Base-by-base conservation (phyloP, 2,888 invertebrate genomes). In the Orthonychiurus folsomi region DNA sequence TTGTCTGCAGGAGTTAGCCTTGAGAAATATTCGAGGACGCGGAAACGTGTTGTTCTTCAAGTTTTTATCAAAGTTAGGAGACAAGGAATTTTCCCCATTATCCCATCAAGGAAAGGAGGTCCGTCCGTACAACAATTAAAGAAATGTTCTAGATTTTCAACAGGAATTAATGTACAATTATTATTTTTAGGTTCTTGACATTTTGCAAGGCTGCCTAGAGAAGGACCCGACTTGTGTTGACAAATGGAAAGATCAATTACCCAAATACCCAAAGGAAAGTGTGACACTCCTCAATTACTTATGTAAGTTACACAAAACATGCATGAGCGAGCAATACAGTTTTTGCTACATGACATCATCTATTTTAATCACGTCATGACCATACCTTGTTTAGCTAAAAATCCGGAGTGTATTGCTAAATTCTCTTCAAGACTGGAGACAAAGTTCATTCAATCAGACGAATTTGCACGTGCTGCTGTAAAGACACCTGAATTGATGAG, bases 381-480 rank as follows among this genome's bases (percentile, higher is more conserved):
- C n/a, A n/a, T 60, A 54, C 50, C 58, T 59, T 64, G 12, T 48
- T 50, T 63, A 68, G 69, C 70, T 18, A 69, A 65, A 56, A 69
- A 66, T 60, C 63, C 64, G 1, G 68, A 68, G 47, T 26, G 3
- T 24, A 67, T 65, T 59, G 56, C 69, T 20, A 59, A 61, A 23
- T 69, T 60, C 62, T 63, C 63, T n/a, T 70, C 66, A 58, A 54
- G 60, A 20, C 57, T 71, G 54, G 69, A 73, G 53, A 62, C 64
- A 1, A 66, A 69, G 24, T 66, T 73, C 25, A 71, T 73, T 37
- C 70, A 71, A 27, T 65, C 70, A 3, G 69, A 73, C 58, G 69
- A 73, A 59, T 71, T 73, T 61, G 73, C 71, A n/a, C 62, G 67
- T 21, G 68, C 71, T n/a, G 63, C 71, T 47, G 73, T 71, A 2